phyloP scores from a whole-genome alignment of 2,888 invertebrate genomes.

The Cataglyphis rosenhaueri region DNA sequence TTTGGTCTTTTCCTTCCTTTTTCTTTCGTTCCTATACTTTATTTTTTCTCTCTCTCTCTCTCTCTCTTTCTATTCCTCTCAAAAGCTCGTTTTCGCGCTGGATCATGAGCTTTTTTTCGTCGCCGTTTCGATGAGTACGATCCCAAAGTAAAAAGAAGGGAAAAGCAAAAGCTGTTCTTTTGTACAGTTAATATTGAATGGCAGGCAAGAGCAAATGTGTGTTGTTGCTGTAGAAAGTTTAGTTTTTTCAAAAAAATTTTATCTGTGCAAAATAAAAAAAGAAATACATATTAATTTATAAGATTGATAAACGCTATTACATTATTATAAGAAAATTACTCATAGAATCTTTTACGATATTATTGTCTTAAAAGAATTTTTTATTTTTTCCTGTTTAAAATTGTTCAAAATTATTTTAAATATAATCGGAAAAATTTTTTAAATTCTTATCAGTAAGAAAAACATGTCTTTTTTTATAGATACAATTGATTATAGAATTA shows the following conservation, averaged over 20 bases:
- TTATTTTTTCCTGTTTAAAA: not conserved
- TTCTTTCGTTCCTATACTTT: constrained; percentile 13
- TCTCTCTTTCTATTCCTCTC: not conserved
- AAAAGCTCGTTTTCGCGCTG: constrained; percentile 5
- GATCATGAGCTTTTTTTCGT: constrained; percentile 13
- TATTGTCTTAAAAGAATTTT: not conserved
- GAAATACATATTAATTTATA: not conserved
- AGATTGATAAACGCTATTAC: not conserved
- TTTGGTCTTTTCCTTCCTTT: constrained; percentile 23
- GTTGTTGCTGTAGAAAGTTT: constrained; percentile 9
- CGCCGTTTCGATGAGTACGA: not conserved
- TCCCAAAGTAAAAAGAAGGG: constrained; percentile 1
- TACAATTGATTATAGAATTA: not conserved
- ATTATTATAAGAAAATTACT: not conserved
- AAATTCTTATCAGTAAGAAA: not conserved
- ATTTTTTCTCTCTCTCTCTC: not conserved
- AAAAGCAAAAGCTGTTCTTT: constrained; percentile 13
- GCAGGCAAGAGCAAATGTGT: constrained; percentile 16
- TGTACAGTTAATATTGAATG: constrained; percentile 39
- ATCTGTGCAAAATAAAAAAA: not conserved
- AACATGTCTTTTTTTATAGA: not conserved
- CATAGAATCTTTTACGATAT: not conserved
- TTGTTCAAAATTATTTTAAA: not conserved
- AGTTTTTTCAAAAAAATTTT: not conserved
- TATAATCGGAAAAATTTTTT: not conserved